A percentile compares a stretch with the other conserved stretches of the same genome.
Conservation (phyloP, 2,888 invertebrate genomes). For the Oscheius sp. region DNA sequence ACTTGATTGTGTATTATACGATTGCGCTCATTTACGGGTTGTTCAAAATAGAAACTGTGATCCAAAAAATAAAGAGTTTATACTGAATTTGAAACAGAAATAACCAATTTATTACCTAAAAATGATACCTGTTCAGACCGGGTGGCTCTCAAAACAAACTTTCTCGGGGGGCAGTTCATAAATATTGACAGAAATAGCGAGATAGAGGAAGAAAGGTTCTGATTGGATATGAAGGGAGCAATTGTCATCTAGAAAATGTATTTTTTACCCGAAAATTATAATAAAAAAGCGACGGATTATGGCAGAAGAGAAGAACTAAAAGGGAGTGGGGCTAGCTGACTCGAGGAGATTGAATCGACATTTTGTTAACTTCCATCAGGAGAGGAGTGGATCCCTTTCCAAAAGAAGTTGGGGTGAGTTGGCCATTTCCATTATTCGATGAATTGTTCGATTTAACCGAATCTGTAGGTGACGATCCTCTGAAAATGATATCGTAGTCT, state of each 20-base stretch:
- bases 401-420: too few species aligned
- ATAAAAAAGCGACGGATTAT: neutral
- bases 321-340: neutral
- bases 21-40: neutral
- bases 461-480: constrained; percentile 2
- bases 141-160: too few species aligned
- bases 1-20: constrained; percentile 30
- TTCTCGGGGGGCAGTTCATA: too few species aligned
- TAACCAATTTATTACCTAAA: neutral
- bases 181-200: neutral
- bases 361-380: neutral
- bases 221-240: too few species aligned
- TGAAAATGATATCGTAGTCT: neutral
- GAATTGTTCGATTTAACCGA: neutral
- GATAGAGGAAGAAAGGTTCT: neutral
- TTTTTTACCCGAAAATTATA: too few species aligned
- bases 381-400: too few species aligned
- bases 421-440: neutral
- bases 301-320: neutral
- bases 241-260: too few species aligned
- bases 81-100: neutral
- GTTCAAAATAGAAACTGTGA: neutral
- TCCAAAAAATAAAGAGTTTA: neutral
- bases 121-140: neutral
- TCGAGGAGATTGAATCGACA: neutral